phyloP scores from a whole-genome alignment of 2,888 invertebrate genomes.

The Cactoblastis cactorum region DNA sequence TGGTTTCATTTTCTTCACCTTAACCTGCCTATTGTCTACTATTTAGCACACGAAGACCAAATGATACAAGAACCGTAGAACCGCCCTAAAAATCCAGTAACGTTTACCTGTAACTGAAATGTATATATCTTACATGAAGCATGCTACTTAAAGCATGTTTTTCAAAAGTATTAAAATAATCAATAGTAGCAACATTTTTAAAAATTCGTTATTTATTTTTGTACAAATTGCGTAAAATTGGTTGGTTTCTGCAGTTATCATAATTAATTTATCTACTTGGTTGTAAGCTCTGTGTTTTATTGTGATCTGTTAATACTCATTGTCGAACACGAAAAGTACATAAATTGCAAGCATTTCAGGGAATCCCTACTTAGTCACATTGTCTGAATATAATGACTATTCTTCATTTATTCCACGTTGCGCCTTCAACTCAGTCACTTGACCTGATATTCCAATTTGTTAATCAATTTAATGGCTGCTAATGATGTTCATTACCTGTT shows the following conservation, averaged over 20 bases:
- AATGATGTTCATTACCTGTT: not conserved
- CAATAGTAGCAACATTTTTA: too few species aligned
- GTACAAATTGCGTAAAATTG: too few species aligned
- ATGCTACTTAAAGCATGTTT: too few species aligned
- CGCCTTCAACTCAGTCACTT: not conserved
- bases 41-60: slow-evolving; percentile 23
- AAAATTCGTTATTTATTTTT: too few species aligned
- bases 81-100: too few species aligned
- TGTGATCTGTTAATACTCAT: slow-evolving; percentile 18
- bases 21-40: slow-evolving; percentile 22
- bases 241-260: too few species aligned
- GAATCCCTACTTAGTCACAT: not conserved
- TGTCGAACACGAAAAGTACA: not conserved
- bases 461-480: not conserved
- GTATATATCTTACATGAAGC: too few species aligned
- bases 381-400: not conserved
- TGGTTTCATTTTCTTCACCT: slow-evolving; percentile 31
- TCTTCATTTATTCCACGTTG: not conserved
- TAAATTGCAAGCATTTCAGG: not conserved
- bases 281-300: slow-evolving; percentile 15
- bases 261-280: not conserved
- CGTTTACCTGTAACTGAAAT: too few species aligned
- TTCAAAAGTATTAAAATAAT: too few species aligned
- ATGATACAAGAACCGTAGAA: not conserved
- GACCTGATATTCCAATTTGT: not conserved